Evolutionary conservation across 2,888 invertebrate genomes (phyloP), one percentile per base, ranked within the genome.

Genomic region (Onchidella celtica): DNA sequence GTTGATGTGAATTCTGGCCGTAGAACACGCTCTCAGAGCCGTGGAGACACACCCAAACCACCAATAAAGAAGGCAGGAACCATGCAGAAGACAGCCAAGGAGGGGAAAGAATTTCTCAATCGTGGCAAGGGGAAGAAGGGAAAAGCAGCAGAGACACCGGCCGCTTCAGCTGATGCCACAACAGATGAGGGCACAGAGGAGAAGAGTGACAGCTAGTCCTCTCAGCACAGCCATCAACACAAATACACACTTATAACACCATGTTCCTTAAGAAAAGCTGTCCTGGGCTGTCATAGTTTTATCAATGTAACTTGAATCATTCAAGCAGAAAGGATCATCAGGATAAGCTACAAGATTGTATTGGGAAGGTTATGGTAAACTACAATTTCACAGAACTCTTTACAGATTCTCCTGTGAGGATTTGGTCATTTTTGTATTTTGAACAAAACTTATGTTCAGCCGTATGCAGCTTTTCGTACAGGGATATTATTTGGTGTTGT

Each of bases 61-160:
- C 78, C 88, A 1, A 72, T 91, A 79, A 92, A 92, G 82, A 88
- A 90, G 70, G 90, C 88, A 0, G 90, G 91, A 63, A 91, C 92
- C 55, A 91, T 90, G 91, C 88, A 90, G 82, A 85, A 84, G 97
- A 98, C 94, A 97, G 99, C 92, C 97, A 98, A 94, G 72, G 90
- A 89, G 65, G 89, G 89, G 14, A 89, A 89, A 81, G 89, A 88
- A 65, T 89, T 86, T 82, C 77, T 89, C 63, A 89, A 88, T 77
- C 86, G 88, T 63, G 87, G 89, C 40, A 88, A 85, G 84, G 90
- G 87, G 81, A 85, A 77, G 79, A 83, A 81, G 79, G 82, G 73
- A 76, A 82, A 79, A 85, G 85, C 59, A 57, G 72, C 74, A 36
- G 66, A 55, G 29, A 17, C 68, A 34, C 24, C 65, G 55, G 69